These are phyloP conservation scores for Onychostruthus taczanowskii DNA, from an alignment of 2,113 vertebrate species.

Conservation along the genomic window DNA sequence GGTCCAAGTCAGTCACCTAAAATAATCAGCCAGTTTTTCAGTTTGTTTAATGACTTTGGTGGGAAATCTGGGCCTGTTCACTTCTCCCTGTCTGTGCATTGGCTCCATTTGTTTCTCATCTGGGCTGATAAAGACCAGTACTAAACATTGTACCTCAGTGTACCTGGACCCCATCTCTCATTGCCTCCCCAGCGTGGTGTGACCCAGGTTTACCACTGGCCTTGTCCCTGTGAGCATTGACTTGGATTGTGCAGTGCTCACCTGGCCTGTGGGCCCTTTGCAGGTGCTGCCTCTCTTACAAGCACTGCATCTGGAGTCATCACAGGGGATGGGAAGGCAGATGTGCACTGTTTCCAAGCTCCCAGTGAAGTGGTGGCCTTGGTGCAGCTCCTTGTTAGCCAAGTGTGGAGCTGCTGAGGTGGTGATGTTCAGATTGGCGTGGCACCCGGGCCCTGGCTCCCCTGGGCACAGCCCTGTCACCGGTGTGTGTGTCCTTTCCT, in stretches of 20 bases:
- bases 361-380: not conserved
- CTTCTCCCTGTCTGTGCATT: rapidly evolving
- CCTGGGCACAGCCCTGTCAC: not conserved
- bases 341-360: not conserved
- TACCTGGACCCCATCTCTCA: not conserved
- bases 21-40: not conserved
- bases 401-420: not conserved
- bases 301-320: not conserved
- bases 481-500: not conserved
- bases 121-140: not conserved
- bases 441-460: not conserved
- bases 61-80: not conserved
- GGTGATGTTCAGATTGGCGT: rapidly evolving
- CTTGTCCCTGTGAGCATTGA: rapidly evolving
- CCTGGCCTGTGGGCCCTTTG: not conserved
- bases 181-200: rapidly evolving
- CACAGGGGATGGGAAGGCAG: not conserved
- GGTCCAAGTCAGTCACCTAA: not conserved
- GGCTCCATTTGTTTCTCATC: not conserved
- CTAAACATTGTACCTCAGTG: not conserved
- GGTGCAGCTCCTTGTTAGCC: not conserved
- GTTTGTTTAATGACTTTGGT: not conserved
- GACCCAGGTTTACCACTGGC: not conserved
- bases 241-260: not conserved
- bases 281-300: not conserved